These are phyloP conservation scores for Erebia epiphron DNA, from an alignment of 2,888 invertebrate species.

Conservation along the genomic window DNA sequence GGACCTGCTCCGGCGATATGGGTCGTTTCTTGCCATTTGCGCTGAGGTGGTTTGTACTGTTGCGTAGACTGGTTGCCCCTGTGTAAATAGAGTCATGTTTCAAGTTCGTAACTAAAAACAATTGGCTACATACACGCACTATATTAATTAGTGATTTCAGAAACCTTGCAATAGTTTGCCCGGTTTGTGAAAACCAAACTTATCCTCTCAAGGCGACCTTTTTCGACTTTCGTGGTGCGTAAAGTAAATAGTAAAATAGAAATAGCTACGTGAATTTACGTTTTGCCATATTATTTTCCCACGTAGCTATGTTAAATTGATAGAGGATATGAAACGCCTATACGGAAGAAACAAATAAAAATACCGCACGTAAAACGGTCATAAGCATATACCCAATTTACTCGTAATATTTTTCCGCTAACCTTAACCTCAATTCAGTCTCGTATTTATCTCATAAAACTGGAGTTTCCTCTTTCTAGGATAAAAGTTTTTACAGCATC, in stretches of 20 bases:
- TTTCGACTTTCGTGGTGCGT: too few relatives aligned
- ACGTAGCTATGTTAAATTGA: not conserved
- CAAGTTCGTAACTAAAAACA: not conserved
- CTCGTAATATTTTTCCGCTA: conserved; percentile 26
- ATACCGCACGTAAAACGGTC: conserved; percentile 17
- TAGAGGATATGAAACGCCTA: conserved; percentile 13
- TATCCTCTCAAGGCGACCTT: not conserved
- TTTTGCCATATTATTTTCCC: conserved; percentile 9
- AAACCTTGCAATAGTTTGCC: too few relatives aligned
- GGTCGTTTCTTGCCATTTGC: conserved; percentile 88
- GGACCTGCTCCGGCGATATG: conserved; percentile 93
- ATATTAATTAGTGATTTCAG: too few relatives aligned
- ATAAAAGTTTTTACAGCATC: conserved; percentile 12
- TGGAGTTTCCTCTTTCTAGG: conserved; percentile 21
- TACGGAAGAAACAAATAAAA: conserved; percentile 15
- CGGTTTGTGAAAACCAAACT: not conserved
- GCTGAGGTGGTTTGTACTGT: conserved; percentile 80
- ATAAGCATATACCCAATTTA: conserved; percentile 23
- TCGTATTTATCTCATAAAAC: conserved; percentile 29
- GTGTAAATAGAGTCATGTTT: conserved; percentile 34
- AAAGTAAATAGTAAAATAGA: not conserved
- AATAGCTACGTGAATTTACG: not conserved
- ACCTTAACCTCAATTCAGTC: conserved; percentile 22
- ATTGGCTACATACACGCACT: not conserved
- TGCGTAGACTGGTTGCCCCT: conserved; percentile 71